Evolutionary conservation across 2,888 invertebrate species (phyloP), one percentile per base, ranked within the genome.

Genomic region (Ectobius pallidus): DNA sequence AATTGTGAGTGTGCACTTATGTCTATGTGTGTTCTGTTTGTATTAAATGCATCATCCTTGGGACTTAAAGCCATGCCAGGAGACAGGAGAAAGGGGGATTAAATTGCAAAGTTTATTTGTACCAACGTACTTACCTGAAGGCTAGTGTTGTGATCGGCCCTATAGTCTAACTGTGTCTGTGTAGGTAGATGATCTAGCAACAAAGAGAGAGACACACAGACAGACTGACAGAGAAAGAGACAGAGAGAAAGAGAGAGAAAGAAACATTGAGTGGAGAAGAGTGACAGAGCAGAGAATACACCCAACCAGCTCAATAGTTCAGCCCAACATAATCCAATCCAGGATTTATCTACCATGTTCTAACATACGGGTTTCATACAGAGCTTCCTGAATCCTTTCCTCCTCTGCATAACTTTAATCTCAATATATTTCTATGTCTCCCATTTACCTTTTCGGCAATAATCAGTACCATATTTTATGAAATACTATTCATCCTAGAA

Each of bases 181-280:
- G 91, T 87, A 87, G 91, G 91, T 92, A 93, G 93, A 93, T 93
- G 93, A 93, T 93, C 93, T 93, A 93, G 93, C 93, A 93, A 93
- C 93, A 93, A 92, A 65, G 92, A 65, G 92, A 93, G 73, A 75
- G 44, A 93, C 91, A 91, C 88, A 89, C 88, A 88, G 87, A 87
- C 46, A 73, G 70, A 75, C 44, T 44, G 55, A 76, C 63, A 72
- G 67, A 69, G 73, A 68, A 39, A 71, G 72, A 74, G 70, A 73
- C 67, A 73, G 65, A 75, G 61, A 73, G 71, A 75, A 58, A 71
- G 69, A 72, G 72, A 73, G 58, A 73, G 65, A 75, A 34, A 73
- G 71, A 74, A 73, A 73, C 18, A 73, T 49, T 34, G 27, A 63
- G 65, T 52, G 58, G 71, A 67, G 62, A 52, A 69, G 44, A 70